Evolutionary conservation across 2,113 vertebrate genomes (phyloP).

Genomic region (Oryzias woworae): DNA sequence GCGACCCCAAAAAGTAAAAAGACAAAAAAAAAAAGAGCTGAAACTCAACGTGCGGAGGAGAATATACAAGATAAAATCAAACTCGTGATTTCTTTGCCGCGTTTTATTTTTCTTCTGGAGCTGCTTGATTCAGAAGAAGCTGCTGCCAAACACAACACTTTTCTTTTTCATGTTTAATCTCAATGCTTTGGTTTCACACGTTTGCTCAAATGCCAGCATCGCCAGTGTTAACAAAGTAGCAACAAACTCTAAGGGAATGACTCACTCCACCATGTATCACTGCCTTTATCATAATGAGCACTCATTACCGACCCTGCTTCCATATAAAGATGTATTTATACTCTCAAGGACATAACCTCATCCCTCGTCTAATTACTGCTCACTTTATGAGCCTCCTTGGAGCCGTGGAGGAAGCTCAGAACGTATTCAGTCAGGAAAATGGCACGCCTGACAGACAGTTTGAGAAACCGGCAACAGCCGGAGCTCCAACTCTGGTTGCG

Average conservation of each 20-base stretch:
- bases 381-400: conserved; percentile 54
- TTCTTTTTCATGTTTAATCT: conserved; percentile 43
- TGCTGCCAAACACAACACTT: conserved; percentile 47
- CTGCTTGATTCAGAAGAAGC: conserved; percentile 60
- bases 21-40: conserved; percentile 8
- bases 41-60: conserved; percentile 25
- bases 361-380: conserved; percentile 63
- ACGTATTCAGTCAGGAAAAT: conserved; percentile 59
- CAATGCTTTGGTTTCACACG: conserved; percentile 56
- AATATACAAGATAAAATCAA: conserved; percentile 47
- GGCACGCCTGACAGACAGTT: conserved; percentile 58
- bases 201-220: conserved; percentile 33
- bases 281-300: conserved; percentile 67
- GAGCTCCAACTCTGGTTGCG: conserved; percentile 30
- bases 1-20: conserved; percentile 24
- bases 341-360: conserved; percentile 66
- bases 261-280: conserved; percentile 63
- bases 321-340: conserved; percentile 75
- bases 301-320: conserved; percentile 63
- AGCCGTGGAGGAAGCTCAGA: conserved; percentile 55
- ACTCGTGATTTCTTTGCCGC: conserved; percentile 57
- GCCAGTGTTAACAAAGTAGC: conserved; percentile 21
- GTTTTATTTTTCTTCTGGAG: conserved; percentile 43
- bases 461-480: conserved; percentile 51
- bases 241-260: conserved; percentile 52